These are phyloP conservation scores for Drosophila crucigera DNA, from an alignment of 2,888 invertebrate genomes.

Conservation along the genomic window DNA sequence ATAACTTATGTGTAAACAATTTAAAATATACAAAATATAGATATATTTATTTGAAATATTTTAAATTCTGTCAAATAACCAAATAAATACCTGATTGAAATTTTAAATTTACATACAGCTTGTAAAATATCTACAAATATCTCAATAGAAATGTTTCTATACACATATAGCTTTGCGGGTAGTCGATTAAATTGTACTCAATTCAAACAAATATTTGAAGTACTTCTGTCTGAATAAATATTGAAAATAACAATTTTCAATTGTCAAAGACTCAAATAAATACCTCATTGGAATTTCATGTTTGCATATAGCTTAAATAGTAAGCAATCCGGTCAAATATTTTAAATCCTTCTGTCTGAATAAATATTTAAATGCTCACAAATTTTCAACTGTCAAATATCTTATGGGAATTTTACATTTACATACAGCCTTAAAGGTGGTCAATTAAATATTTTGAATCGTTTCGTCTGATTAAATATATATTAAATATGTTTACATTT, in stretches of 20 bases:
- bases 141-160: neutral
- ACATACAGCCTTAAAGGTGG: neutral
- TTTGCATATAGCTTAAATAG: neutral
- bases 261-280: neutral
- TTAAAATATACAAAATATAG: neutral
- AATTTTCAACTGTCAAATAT: no score
- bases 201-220: neutral
- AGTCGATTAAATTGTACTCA: neutral
- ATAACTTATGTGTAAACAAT: neutral
- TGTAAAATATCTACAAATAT: no score
- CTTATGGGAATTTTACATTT: neutral
- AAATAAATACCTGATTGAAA: neutral
- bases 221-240: neutral
- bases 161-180: neutral
- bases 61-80: neutral
- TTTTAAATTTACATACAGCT: neutral
- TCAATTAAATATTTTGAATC: neutral
- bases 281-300: neutral
- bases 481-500: neutral
- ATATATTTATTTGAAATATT: neutral
- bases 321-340: neutral
- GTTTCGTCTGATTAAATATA: neutral
- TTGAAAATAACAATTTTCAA: neutral
- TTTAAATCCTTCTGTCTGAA: neutral
- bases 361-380: neutral